phyloP scores from a whole-genome alignment of 2,797 vertebrate species.

The Etheostoma perlongum region DNA sequence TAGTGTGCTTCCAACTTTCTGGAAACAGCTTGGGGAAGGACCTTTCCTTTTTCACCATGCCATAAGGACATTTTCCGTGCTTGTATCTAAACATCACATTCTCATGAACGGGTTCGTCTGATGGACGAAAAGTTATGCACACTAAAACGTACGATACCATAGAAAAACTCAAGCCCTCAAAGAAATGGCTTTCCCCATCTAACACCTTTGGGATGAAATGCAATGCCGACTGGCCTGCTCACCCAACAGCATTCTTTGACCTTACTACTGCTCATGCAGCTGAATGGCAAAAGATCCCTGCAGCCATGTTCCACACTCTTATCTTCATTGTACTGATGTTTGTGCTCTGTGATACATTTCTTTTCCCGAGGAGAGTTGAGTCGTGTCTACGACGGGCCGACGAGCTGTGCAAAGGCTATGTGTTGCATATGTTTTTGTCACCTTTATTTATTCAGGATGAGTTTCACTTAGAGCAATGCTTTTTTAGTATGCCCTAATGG shows the following conservation, averaged over 20 bases:
- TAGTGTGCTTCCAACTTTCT: too few species aligned
- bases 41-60: too few species aligned
- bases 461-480: too few species aligned
- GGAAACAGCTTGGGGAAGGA: too few species aligned
- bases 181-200: background rate
- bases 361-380: background rate
- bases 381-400: too few species aligned
- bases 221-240: background rate
- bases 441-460: too few species aligned
- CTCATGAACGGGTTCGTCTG: too few species aligned
- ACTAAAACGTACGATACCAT: too few species aligned
- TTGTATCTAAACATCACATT: too few species aligned
- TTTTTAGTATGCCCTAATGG: too few species aligned
- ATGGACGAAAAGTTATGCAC: too few species aligned
- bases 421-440: background rate
- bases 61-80: too few species aligned
- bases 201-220: background rate
- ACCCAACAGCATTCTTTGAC: background rate
- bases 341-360: background rate
- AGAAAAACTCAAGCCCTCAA: background rate
- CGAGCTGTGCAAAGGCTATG: background rate
- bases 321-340: background rate
- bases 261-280: background rate
- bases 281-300: slow-evolving; percentile 4
- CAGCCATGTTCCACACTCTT: background rate